phyloP scores from a whole-genome alignment of 1,140 invertebrate genomes.

The Drosophila prosaltans region DNA sequence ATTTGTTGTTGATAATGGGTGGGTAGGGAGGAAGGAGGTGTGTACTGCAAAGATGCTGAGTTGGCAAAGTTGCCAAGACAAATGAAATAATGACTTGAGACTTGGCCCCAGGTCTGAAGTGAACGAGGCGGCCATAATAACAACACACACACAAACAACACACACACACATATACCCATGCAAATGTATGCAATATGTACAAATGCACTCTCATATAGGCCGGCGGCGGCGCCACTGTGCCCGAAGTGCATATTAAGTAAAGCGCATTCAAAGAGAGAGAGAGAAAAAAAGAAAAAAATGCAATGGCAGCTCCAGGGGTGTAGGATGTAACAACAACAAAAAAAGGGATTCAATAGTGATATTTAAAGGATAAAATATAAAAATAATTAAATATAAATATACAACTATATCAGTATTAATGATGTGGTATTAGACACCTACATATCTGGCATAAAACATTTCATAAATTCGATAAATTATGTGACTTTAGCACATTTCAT shows the following conservation, averaged over 20 bases:
- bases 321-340: conserved; percentile 3
- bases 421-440: too few species aligned
- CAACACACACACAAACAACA: conserved; percentile 36
- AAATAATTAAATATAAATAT: too few species aligned
- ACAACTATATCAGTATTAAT: too few species aligned
- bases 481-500: too few species aligned
- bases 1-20: background rate
- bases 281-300: conserved; percentile 28
- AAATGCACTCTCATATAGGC: conserved; percentile 23
- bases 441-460: too few species aligned
- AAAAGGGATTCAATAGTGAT: conserved; percentile 10
- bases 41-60: conserved; percentile 50
- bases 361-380: background rate
- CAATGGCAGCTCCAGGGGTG: conserved; percentile 60
- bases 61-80: conserved; percentile 44
- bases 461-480: too few species aligned
- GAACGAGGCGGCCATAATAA: conserved; percentile 29
- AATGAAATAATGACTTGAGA: conserved; percentile 31
- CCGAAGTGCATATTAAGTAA: conserved; percentile 26
- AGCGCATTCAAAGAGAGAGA: conserved; percentile 22
- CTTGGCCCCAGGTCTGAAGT: conserved; percentile 37
- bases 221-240: conserved; percentile 29
- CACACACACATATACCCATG: conserved; percentile 18
- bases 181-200: conserved; percentile 23
- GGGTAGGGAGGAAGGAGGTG: background rate